Percentiles rank a stretch among this genome's conserved stretches.
phyloP scores from a whole-genome alignment of 2,888 invertebrate species.

The Phalera bucephala region DNA sequence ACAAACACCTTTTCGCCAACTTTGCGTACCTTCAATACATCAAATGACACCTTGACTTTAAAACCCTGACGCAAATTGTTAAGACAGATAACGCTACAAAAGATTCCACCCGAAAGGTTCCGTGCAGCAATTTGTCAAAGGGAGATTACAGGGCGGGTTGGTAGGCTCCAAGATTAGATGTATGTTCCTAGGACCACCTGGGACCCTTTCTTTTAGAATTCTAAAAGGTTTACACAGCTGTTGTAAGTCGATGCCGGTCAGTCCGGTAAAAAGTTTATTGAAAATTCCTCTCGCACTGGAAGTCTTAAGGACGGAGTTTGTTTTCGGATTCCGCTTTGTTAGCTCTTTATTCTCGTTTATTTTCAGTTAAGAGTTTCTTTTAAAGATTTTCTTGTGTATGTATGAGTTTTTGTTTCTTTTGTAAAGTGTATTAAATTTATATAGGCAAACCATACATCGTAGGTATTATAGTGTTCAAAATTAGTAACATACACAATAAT shows the following conservation, averaged over 20 bases:
- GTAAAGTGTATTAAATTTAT: too few species aligned
- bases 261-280: constrained; percentile 4
- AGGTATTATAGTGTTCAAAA: too few species aligned
- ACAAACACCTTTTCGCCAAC: too few species aligned
- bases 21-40: too few species aligned
- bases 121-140: constrained; percentile 36
- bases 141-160: constrained; percentile 26
- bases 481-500: too few species aligned
- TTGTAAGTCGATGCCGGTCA: constrained; percentile 7
- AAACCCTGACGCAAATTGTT: constrained; percentile 22
- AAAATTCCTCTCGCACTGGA: constrained; percentile 5
- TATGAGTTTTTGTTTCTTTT: too few species aligned
- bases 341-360: neutral
- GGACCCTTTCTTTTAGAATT: constrained; percentile 8
- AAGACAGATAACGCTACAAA: constrained; percentile 18
- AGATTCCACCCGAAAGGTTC: constrained; percentile 19
- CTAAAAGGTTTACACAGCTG: constrained; percentile 28
- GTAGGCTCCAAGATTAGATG: constrained; percentile 21
- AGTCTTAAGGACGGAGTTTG: neutral
- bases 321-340: neutral
- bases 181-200: constrained; percentile 14
- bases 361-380: neutral
- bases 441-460: too few species aligned
- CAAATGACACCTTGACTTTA: constrained; percentile 9
- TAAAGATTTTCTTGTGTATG: neutral